Conservation (phyloP, 2,888 invertebrate species). For the Leuctra nigra region DNA sequence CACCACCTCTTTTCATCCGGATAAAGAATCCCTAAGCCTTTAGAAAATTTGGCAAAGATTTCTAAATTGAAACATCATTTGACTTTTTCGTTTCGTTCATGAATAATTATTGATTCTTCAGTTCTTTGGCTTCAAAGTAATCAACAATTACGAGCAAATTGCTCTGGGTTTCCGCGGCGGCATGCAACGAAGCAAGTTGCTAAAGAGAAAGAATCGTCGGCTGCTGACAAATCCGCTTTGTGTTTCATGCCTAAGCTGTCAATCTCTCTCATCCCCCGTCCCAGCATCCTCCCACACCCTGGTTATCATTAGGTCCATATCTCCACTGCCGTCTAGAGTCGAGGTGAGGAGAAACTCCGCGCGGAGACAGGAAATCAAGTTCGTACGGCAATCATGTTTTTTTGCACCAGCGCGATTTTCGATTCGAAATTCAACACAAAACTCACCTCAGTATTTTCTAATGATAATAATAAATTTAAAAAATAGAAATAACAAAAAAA, state of each 20-base stretch:
- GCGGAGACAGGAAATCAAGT: no score
- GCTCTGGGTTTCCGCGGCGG: constrained; percentile 8
- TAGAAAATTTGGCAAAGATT: constrained; percentile 22
- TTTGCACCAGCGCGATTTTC: no score
- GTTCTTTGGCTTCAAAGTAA: constrained; percentile 17
- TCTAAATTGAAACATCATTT: constrained; percentile 24
- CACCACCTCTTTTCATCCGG: constrained; percentile 13
- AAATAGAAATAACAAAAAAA: background rate
- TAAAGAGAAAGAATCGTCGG: background rate
- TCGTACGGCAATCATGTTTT: no score
- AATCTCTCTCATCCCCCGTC: constrained; percentile 2
- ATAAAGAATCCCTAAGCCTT: constrained; percentile 17
- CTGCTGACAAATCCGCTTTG: constrained; percentile 12
- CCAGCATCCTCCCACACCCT: background rate
- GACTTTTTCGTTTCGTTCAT: constrained; percentile 18
- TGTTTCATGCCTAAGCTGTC: constrained; percentile 9
- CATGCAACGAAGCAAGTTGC: background rate
- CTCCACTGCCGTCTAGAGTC: no score
- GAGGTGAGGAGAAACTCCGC: no score
- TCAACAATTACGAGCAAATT: constrained; percentile 19
- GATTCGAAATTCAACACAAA: no score
- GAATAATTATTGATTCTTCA: constrained; percentile 23
- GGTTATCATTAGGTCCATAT: no score
- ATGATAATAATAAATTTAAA: background rate
- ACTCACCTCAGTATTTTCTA: no score